Conservation (phyloP, 2,888 invertebrate species). For the Mellilla xanthometata region DNA sequence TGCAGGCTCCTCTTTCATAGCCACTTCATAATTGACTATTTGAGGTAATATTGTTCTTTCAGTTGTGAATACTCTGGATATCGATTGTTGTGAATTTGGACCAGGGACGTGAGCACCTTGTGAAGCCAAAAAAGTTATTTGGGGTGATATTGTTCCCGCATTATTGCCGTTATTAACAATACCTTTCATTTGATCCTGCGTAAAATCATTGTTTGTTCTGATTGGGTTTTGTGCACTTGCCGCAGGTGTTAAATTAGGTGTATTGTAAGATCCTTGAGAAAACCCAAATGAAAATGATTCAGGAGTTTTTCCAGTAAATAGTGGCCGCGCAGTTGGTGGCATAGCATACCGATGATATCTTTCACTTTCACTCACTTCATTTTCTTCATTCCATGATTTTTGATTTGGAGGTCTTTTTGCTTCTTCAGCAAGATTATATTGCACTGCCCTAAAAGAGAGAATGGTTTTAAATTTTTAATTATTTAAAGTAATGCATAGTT, state of each 20-base stretch:
- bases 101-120: constrained; percentile 71
- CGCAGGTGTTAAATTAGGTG: constrained; percentile 55
- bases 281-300: constrained; percentile 74
- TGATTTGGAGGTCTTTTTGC: constrained; percentile 64
- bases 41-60: constrained; percentile 68
- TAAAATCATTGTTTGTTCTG: constrained; percentile 54
- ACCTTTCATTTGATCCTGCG: constrained; percentile 53
- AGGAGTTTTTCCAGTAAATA: constrained; percentile 73
- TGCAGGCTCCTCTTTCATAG: constrained; percentile 44
- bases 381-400: constrained; percentile 61
- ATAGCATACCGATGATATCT: constrained; percentile 42
- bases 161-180: constrained; percentile 55
- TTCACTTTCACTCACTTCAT: constrained; percentile 49
- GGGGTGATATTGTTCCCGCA: constrained; percentile 63
- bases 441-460: constrained; percentile 66
- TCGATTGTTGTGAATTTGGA: constrained; percentile 50
- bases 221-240: constrained; percentile 57
- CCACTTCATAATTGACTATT: constrained; percentile 69
- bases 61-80: constrained; percentile 55
- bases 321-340: constrained; percentile 46
- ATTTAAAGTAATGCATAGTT: too few species aligned
- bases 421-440: constrained; percentile 76
- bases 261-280: constrained; percentile 46
- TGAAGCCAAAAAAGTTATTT: constrained; percentile 75
- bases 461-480: too few species aligned